Base-by-base conservation (phyloP, 2,113 vertebrate genomes). In the Caretta caretta region DNA sequence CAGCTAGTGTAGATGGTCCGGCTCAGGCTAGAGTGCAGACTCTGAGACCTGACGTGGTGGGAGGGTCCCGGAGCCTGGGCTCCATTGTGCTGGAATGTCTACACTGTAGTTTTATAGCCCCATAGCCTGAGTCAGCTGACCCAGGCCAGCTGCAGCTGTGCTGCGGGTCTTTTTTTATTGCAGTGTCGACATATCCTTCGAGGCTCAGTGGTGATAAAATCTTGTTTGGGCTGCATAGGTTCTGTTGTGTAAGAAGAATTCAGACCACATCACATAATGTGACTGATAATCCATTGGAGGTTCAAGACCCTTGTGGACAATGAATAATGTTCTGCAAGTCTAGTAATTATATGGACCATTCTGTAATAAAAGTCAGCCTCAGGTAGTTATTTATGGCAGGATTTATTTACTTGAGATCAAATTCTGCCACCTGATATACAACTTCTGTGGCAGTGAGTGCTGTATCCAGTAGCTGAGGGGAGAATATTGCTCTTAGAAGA, bases 311-410 rank as follows among this genome's bases (percentile, higher is more conserved):
- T 86, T 59, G 85, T 46, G 50, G 78, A 81, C 88, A 90, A 81
- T 84, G 93, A 96, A 92, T 95, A 83, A 79, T 9, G 19, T 76
- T 79, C 91, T 93, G 31, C 51, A 85, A 95, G 88, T 91, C 89
- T 91, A 51, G 84, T 69, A 75, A 82, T 91, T 89, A 69, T 54
- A 51, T 49, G 31, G 62, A 69, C 35, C 62, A 69, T 9, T 69
- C 35, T 8, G 24, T 42, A 84, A 75, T 76, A 59, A 81, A 90
- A 93, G 50, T 83, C 65, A 93, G 59, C 9, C 22, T 72, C 50
- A 80, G 91, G 13, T 80, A 89, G 84, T 83, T 91, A 90, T 92
- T 59, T 27, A 83, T 89, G 57, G 42, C 22, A 8, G 31, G 16
- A n/a, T n/a, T 35, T n/a, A 69, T 69, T 69, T 69, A 48, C 42